Evolutionary conservation across 2,888 invertebrate genomes (phyloP).

Genomic region (Scelioninae gen. 2): DNA sequence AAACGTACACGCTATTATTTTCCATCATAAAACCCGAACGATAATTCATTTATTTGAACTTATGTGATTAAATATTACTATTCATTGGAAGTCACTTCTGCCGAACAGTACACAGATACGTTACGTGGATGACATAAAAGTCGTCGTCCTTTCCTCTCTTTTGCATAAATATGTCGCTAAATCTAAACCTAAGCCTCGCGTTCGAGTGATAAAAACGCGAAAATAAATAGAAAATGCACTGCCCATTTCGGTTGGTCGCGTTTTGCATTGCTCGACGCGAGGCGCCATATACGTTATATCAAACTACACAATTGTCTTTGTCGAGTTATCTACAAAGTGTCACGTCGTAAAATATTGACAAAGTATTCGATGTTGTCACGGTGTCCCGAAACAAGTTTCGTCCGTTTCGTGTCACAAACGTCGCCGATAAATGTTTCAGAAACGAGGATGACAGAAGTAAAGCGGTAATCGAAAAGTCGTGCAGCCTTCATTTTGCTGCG

Average conservation of each 20-base stretch:
- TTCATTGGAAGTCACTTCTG: conserved; percentile 57
- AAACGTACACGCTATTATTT: background rate
- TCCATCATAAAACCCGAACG: conserved; percentile 54
- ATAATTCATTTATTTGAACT: conserved; percentile 58
- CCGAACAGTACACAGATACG: conserved; percentile 57
- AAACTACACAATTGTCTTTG: conserved; percentile 26
- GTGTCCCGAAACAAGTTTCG: conserved; percentile 21
- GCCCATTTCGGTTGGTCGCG: no score
- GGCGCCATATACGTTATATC: conserved; percentile 33
- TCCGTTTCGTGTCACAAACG: no score
- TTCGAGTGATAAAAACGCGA: conserved; percentile 27
- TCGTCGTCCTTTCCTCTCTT: background rate
- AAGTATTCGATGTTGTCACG: conserved; percentile 36
- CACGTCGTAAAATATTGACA: conserved; percentile 36
- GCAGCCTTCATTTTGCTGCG: conserved; percentile 17
- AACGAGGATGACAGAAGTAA: background rate
- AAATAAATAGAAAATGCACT: conserved; percentile 36
- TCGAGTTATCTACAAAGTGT: conserved; percentile 42
- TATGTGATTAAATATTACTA: conserved; percentile 56
- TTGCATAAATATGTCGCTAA: conserved; percentile 45
- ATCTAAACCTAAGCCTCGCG: conserved; percentile 46
- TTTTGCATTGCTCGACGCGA: conserved; percentile 3
- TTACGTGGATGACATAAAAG: conserved; percentile 35
- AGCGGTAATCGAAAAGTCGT: background rate
- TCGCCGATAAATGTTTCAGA: background rate